Evolutionary conservation across 2,797 vertebrate genomes (phyloP).

Genomic region (Acestrorhynchus altus): DNA sequence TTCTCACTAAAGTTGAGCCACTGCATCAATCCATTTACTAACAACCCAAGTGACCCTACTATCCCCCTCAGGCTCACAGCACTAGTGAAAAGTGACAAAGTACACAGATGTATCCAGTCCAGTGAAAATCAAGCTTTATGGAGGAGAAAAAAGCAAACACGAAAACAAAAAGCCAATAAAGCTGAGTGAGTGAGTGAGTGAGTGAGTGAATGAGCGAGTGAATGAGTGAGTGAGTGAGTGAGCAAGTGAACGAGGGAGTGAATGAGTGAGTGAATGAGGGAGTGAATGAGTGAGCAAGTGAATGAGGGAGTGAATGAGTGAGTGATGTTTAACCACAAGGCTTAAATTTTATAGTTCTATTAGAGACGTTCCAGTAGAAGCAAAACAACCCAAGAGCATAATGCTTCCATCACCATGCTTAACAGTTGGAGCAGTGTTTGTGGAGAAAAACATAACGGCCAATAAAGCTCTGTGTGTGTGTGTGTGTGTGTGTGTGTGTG

Average conservation of each 20-base stretch:
- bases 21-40: slow-evolving; percentile 50
- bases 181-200: not conserved
- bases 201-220: not conserved
- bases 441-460: no score
- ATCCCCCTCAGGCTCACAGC: slow-evolving; percentile 18
- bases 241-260: no score
- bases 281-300: no score
- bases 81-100: slow-evolving; percentile 34
- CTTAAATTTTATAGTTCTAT: no score
- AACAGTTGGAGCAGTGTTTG: no score
- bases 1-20: slow-evolving; percentile 47
- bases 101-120: slow-evolving; percentile 14
- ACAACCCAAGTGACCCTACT: slow-evolving; percentile 2
- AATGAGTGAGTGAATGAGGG: no score
- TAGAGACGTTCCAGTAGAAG: no score
- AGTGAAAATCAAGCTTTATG: not conserved
- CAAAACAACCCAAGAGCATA: no score
- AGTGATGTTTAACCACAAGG: no score
- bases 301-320: no score
- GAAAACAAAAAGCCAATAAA: not conserved
- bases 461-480: not conserved
- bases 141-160: not conserved
- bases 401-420: no score
- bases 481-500: not conserved
- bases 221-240: not conserved